Evolutionary conservation across 92 coral and sea anemone species (phyloP).

Genomic region (Blastomussa wellsi): DNA sequence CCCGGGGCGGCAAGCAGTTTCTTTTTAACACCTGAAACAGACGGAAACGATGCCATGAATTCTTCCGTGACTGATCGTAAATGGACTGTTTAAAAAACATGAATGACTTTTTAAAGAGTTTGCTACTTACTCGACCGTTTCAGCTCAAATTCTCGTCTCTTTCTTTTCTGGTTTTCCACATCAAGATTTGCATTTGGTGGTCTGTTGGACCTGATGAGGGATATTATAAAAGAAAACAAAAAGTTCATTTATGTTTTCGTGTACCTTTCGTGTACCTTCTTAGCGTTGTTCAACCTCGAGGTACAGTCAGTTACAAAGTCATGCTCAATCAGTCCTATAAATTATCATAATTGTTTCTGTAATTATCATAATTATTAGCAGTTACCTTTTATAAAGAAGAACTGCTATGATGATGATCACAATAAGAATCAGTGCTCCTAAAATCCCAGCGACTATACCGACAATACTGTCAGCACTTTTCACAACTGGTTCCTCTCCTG

Average conservation of each 20-base stretch:
- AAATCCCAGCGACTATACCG: constrained; percentile 75
- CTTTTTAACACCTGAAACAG: constrained; percentile 56
- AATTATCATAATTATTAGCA: too few relatives aligned
- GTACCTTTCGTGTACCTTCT: too few relatives aligned
- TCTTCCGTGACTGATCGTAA: not conserved
- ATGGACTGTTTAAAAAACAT: constrained; percentile 25
- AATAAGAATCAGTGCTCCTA: constrained; percentile 69
- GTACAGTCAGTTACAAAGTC: too few relatives aligned
- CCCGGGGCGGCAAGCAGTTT: constrained; percentile 74
- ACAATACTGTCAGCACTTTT: constrained; percentile 27
- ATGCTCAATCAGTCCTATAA: too few relatives aligned
- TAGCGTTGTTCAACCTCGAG: too few relatives aligned
- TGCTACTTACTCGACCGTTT: constrained; percentile 63
- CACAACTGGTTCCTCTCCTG: not conserved
- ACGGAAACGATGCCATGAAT: not conserved
- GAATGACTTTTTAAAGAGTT: not conserved
- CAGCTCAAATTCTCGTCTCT: constrained; percentile 64
- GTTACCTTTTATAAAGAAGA: constrained; percentile 74
- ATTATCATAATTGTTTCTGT: too few relatives aligned
- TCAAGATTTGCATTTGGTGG: constrained; percentile 77
- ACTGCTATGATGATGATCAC: constrained; percentile 62
- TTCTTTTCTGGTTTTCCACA: constrained; percentile 67
- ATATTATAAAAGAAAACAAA: not conserved
- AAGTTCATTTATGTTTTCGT: not conserved
- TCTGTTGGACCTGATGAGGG: constrained; percentile 59